These are phyloP conservation scores for Eufriesea mexicana DNA, from an alignment of 1,140 invertebrate species.

Conservation along the genomic window DNA sequence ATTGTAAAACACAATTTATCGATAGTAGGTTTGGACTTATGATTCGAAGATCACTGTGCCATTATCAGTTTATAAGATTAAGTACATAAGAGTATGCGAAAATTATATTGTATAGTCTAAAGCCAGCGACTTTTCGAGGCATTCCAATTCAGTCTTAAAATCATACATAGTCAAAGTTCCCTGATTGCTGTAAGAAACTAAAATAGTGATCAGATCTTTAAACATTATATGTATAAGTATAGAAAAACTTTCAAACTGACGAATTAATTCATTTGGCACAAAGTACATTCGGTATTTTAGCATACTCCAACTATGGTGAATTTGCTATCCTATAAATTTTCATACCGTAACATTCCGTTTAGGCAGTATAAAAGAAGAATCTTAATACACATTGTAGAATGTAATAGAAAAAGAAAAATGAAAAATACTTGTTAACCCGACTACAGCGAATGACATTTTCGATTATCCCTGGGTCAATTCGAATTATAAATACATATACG, in stretches of 20 bases:
- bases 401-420: conserved; percentile 44
- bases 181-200: conserved; percentile 51
- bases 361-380: conserved; percentile 63
- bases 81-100: conserved; percentile 62
- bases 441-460: conserved; percentile 72
- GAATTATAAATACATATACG: background rate
- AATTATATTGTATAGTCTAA: conserved; percentile 61
- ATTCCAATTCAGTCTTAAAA: conserved; percentile 71
- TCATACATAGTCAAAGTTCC: conserved; percentile 56
- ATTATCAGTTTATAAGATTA: conserved; percentile 55
- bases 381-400: conserved; percentile 51
- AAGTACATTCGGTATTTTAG: conserved; percentile 73
- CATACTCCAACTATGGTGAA: conserved; percentile 72
- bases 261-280: conserved; percentile 76
- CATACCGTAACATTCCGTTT: conserved; percentile 65
- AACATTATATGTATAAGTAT: conserved; percentile 31
- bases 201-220: conserved; percentile 52
- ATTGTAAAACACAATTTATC: conserved; percentile 39
- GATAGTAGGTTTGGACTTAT: conserved; percentile 24
- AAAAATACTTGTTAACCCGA: conserved; percentile 43
- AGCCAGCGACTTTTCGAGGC: conserved; percentile 64
- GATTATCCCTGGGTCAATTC: conserved; percentile 70
- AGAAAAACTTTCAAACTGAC: conserved; percentile 32
- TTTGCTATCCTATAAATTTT: conserved; percentile 71
- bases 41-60: conserved; percentile 57